Evolutionary conservation across 1,140 invertebrate genomes (phyloP).

Genomic region (Drosophila azteca): DNA sequence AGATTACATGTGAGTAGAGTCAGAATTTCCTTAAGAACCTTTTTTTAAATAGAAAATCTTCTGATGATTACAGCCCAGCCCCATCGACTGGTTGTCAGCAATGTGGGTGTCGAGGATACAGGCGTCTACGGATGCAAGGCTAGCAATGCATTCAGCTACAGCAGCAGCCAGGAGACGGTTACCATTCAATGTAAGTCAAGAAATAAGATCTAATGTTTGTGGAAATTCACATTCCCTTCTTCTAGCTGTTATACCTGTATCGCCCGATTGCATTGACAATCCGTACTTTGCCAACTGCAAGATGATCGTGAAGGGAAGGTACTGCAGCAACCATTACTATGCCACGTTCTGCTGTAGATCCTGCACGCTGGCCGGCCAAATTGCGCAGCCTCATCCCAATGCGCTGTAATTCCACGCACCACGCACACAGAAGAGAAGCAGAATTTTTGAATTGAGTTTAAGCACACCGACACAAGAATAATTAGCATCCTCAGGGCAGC

Average conservation of each 20-base stretch:
- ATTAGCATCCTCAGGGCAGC: conserved; percentile 30
- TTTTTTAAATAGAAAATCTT: background rate
- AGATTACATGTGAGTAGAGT: conserved; percentile 60
- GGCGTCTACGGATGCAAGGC: conserved; percentile 92
- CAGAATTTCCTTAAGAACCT: too few relatives aligned
- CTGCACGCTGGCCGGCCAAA: conserved; percentile 92
- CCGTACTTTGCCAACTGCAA: conserved; percentile 94
- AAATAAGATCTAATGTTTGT: fast-evolving
- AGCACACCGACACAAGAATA: conserved; percentile 44
- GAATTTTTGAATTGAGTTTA: conserved; percentile 62
- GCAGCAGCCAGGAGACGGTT: conserved; percentile 87
- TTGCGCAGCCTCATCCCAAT: conserved; percentile 69
- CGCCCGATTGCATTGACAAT: conserved; percentile 93
- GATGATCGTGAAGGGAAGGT: conserved; percentile 91
- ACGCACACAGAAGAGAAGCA: conserved; percentile 31
- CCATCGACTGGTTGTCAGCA: conserved; percentile 87
- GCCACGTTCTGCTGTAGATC: conserved; percentile 96
- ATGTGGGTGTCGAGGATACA: conserved; percentile 87
- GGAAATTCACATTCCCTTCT: conserved; percentile 26
- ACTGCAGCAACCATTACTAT: conserved; percentile 94
- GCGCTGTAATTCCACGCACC: conserved; percentile 63
- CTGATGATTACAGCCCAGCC: conserved; percentile 80
- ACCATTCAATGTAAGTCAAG: conserved; percentile 88
- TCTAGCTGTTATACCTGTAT: conserved; percentile 88
- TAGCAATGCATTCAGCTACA: conserved; percentile 87